Conservation (phyloP, 1,140 invertebrate genomes). For the Acromyrmex heyeri region DNA sequence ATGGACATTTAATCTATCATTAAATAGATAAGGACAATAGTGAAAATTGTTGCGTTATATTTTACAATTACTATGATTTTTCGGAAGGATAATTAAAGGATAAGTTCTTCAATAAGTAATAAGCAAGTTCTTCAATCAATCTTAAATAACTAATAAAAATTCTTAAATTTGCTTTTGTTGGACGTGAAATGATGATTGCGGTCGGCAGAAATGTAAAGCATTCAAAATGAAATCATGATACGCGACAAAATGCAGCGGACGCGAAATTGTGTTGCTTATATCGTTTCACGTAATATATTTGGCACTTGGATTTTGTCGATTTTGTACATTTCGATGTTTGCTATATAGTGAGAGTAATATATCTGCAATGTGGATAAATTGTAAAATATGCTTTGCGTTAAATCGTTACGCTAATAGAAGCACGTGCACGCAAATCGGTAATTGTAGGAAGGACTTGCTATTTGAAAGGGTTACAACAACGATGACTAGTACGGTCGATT, state of each 20-base stretch:
- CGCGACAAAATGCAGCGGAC: slow-evolving; percentile 36
- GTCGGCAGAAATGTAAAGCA: not conserved
- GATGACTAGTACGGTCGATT: slow-evolving; percentile 76
- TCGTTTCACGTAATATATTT: slow-evolving; percentile 56
- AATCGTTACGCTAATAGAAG: slow-evolving; percentile 40
- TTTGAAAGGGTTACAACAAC: slow-evolving; percentile 55
- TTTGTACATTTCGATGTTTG: slow-evolving; percentile 62
- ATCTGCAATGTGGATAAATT: slow-evolving; percentile 51
- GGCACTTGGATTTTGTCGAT: slow-evolving; percentile 57
- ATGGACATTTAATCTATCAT: not conserved
- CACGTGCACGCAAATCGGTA: slow-evolving; percentile 51
- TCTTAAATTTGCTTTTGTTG: not conserved
- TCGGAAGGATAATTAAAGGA: not conserved
- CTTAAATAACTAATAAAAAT: not conserved
- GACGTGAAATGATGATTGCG: not conserved
- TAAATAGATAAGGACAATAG: too few relatives aligned
- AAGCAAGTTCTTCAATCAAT: not conserved
- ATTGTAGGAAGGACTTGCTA: slow-evolving; percentile 66
- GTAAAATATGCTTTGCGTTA: slow-evolving; percentile 59
- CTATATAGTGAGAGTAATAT: slow-evolving; percentile 40
- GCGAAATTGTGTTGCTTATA: slow-evolving; percentile 53
- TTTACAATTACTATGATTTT: not conserved
- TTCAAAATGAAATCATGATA: slow-evolving; percentile 55
- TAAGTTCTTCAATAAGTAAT: not conserved
- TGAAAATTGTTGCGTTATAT: not conserved